A percentile compares a stretch with the other conserved stretches of the same genome.
phyloP scores from a whole-genome alignment of 2,888 invertebrate genomes.

The Sceliomorpha sp. region DNA sequence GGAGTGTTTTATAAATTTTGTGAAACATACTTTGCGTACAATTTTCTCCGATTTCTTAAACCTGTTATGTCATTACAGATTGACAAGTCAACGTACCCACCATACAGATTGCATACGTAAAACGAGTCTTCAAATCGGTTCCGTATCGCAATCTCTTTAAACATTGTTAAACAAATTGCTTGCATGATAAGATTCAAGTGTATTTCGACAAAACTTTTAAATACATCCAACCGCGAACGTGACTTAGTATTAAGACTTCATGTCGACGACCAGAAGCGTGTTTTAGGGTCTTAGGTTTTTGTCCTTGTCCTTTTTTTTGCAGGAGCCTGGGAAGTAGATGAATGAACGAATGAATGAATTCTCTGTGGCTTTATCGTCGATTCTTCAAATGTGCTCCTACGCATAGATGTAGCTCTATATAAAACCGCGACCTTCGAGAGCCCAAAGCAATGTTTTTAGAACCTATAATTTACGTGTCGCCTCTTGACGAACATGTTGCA shows the following conservation, averaged over 20 bases:
- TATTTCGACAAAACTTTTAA: too few relatives aligned
- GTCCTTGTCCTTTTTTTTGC: constrained; percentile 15
- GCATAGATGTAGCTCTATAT: constrained; percentile 61
- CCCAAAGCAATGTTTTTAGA: constrained; percentile 25
- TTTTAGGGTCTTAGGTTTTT: constrained; percentile 22
- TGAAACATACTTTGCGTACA: too few relatives aligned
- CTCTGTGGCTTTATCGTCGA: constrained; percentile 71
- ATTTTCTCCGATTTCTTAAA: too few relatives aligned
- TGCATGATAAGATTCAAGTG: too few relatives aligned
- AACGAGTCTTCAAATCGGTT: too few relatives aligned
- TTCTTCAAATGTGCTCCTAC: constrained; percentile 68
- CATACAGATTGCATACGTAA: too few relatives aligned
- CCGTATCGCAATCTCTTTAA: too few relatives aligned
- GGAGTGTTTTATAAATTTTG: too few relatives aligned
- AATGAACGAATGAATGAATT: constrained; percentile 70
- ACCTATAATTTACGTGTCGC: constrained; percentile 15
- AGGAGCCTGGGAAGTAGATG: constrained; percentile 41
- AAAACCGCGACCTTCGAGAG: constrained; percentile 46
- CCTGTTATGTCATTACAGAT: too few relatives aligned
- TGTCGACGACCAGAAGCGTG: neutral
- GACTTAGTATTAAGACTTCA: neutral
- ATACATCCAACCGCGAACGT: too few relatives aligned
- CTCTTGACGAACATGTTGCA: constrained; percentile 30
- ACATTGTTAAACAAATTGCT: too few relatives aligned
- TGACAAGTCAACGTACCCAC: too few relatives aligned